A percentile compares a stretch with the other conserved stretches of the same genome.
Conservation (phyloP, 37 sponge, comb jelly and placozoan genomes). For the Aplysina aerophoba region DNA sequence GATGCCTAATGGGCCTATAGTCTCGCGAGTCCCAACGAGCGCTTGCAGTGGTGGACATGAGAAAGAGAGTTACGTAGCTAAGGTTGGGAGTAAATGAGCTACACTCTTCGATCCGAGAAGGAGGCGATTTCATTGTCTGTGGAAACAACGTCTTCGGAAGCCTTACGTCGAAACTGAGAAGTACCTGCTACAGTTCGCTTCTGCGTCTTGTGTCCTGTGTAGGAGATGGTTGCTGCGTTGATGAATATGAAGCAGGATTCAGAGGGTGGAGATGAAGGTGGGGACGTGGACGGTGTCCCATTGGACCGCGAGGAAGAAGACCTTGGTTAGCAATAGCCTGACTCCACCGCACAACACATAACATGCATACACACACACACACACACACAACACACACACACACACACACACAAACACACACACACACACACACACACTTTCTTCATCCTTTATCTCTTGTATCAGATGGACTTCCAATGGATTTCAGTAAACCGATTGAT, state of each 20-base stretch:
- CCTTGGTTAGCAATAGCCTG: background rate
- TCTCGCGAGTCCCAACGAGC: no score
- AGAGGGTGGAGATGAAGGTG: background rate
- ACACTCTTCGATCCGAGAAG: no score
- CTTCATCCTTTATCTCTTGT: background rate
- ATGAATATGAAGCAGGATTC: constrained; percentile 26
- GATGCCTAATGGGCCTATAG: no score
- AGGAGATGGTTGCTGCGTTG: constrained; percentile 81
- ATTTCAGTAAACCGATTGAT: constrained; percentile 63
- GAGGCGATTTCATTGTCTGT: no score
- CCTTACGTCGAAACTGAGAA: no score
- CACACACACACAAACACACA: background rate
- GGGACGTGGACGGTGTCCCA: constrained; percentile 6
- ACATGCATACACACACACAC: no score
- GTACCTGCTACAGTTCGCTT: no score
- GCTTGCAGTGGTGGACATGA: no score
- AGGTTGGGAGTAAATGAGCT: no score
- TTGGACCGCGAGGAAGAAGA: background rate
- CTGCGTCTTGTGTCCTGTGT: background rate
- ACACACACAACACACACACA: no score
- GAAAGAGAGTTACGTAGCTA: no score
- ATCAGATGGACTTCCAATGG: constrained; percentile 70
- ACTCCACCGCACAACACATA: background rate
- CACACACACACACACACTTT: constrained; percentile 10
- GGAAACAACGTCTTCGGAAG: no score